Conservation (phyloP, 2,888 invertebrate species). For the Lepas anatifera region DNA sequence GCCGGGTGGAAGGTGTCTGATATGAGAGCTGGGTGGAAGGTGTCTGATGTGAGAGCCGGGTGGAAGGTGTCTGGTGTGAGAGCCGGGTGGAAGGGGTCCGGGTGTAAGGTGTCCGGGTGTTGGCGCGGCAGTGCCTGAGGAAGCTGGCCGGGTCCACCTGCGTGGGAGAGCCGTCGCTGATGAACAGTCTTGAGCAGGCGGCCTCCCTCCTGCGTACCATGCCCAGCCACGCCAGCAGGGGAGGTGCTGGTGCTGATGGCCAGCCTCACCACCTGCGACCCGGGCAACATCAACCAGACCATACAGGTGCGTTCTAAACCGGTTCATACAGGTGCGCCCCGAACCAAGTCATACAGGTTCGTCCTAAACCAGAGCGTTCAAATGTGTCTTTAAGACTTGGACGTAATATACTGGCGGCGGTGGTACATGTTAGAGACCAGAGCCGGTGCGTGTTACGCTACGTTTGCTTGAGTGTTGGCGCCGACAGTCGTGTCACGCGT, state of each 20-base stretch:
- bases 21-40: too few species aligned
- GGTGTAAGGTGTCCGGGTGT: background rate
- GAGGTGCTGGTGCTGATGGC: conserved; percentile 87
- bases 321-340: background rate
- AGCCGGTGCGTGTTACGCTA: too few species aligned
- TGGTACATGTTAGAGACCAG: too few species aligned
- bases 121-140: conserved; percentile 17
- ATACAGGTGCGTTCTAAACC: conserved; percentile 46
- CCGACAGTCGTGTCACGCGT: too few species aligned
- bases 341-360: background rate
- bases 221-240: conserved; percentile 86
- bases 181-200: conserved; percentile 87
- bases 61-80: too few species aligned
- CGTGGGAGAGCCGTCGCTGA: conserved; percentile 87
- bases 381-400: too few species aligned
- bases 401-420: too few species aligned
- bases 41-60: too few species aligned
- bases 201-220: conserved; percentile 68
- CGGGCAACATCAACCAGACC: conserved; percentile 75
- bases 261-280: conserved; percentile 93
- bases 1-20: too few species aligned
- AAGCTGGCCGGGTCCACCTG: conserved; percentile 41
- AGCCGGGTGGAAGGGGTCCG: too few species aligned
- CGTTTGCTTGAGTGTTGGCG: too few species aligned
- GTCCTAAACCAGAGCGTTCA: background rate